Percentiles rank a stretch among this genome's conserved stretches.
phyloP scores from a whole-genome alignment of 2,113 vertebrate species.

The Mus pahari region DNA sequence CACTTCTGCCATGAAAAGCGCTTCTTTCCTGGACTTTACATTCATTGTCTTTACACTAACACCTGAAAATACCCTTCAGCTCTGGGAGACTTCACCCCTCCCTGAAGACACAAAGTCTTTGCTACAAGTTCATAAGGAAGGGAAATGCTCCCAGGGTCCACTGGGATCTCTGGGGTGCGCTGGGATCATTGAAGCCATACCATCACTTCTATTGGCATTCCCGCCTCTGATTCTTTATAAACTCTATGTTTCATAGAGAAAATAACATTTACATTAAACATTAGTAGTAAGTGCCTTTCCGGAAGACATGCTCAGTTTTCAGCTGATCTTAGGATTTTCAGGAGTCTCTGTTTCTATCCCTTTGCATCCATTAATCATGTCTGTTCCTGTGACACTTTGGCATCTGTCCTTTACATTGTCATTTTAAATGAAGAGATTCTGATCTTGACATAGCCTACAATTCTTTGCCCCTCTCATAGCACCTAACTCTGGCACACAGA shows the following conservation, averaged over 20 bases:
- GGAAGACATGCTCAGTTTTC: background rate
- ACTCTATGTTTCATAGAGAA: background rate
- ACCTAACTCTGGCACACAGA: background rate
- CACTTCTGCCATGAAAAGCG: background rate
- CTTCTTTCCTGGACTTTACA: background rate
- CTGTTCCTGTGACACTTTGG: background rate
- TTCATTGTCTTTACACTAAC: background rate
- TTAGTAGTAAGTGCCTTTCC: background rate
- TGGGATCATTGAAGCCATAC: background rate
- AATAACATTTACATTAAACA: background rate
- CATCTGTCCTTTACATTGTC: background rate
- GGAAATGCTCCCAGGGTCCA: fast-evolving
- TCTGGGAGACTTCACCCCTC: background rate
- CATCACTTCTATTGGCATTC: background rate
- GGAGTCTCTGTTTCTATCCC: background rate
- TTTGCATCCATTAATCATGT: background rate
- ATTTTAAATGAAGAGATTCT: constrained; percentile 31
- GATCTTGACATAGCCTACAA: background rate
- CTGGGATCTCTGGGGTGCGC: no score
- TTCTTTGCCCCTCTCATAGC: background rate
- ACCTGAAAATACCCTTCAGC: background rate
- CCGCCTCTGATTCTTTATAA: background rate
- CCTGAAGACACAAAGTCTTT: background rate
- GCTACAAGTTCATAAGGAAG: background rate
- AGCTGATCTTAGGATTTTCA: background rate